Percentiles rank a stretch among this genome's conserved stretches.
These are phyloP conservation scores for Muscicapa comitata DNA, from an alignment of 2,797 vertebrate genomes.

Conservation along the genomic window DNA sequence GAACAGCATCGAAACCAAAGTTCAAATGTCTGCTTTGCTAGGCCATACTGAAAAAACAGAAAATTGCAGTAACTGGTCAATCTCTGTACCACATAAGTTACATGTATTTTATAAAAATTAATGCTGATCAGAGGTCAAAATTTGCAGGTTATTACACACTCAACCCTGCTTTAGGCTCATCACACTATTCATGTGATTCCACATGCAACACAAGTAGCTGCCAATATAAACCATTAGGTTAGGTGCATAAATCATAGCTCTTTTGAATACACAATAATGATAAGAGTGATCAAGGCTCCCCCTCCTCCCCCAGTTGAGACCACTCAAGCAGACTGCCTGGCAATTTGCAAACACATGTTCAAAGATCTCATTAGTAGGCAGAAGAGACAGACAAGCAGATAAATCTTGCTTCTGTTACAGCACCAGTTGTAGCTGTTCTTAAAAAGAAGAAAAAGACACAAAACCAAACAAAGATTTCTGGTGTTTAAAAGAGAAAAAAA, in stretches of 20 bases:
- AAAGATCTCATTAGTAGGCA: conserved; percentile 54
- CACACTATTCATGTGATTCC: neutral
- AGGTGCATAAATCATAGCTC: conserved; percentile 1
- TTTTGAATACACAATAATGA: neutral
- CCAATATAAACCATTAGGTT: neutral
- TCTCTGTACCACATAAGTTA: neutral
- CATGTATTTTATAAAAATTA: neutral
- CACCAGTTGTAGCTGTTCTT: neutral
- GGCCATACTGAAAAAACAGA: neutral
- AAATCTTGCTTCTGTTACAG: conserved; percentile 9
- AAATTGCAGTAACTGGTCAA: neutral
- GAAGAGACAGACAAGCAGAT: conserved; percentile 19
- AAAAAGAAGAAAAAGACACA: neutral
- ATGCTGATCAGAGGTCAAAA: neutral
- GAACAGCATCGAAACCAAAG: neutral
- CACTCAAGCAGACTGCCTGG: conserved; percentile 34
- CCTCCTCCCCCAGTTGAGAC: neutral
- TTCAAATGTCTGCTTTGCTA: neutral
- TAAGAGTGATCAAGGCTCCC: neutral
- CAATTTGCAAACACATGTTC: conserved; percentile 42
- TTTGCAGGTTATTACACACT: neutral
- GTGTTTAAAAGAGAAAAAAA: neutral
- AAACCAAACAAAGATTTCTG: neutral
- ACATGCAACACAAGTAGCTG: neutral
- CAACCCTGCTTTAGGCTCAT: neutral